phyloP scores from a whole-genome alignment of 2,797 vertebrate genomes.

The Mico argentatus region DNA sequence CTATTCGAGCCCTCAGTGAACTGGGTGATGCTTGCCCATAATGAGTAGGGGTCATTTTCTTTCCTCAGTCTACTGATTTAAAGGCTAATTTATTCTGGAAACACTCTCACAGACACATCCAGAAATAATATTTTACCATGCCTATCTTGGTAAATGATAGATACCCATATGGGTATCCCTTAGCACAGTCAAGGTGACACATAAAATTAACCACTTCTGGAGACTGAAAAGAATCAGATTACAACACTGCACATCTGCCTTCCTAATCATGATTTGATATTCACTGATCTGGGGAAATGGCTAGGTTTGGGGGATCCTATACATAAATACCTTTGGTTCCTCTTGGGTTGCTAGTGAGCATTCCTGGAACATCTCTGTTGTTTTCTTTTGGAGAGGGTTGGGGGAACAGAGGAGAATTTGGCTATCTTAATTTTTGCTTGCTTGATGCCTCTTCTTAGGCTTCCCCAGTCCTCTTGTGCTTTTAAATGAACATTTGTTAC shows the following conservation, averaged over 20 bases:
- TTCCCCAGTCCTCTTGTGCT: neutral
- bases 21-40: neutral
- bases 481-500: neutral
- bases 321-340: conserved; percentile 3
- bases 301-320: neutral
- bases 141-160: neutral
- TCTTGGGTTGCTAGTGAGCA: neutral
- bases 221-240: conserved; percentile 39
- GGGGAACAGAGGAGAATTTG: neutral
- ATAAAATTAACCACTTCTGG: neutral
- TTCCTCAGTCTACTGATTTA: neutral
- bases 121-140: neutral
- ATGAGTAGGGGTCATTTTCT: neutral
- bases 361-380: neutral
- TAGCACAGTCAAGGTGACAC: neutral
- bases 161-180: neutral
- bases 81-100: neutral
- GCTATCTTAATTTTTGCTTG: neutral
- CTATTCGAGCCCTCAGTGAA: neutral
- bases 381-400: neutral
- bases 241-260: neutral
- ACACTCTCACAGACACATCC: neutral
- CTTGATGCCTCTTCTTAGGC: neutral
- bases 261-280: neutral
- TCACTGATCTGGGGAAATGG: neutral